Evolutionary conservation across 2,888 invertebrate genomes (phyloP), one percentile per base, ranked within the genome.

Genomic region (Scrobipalpa costella): DNA sequence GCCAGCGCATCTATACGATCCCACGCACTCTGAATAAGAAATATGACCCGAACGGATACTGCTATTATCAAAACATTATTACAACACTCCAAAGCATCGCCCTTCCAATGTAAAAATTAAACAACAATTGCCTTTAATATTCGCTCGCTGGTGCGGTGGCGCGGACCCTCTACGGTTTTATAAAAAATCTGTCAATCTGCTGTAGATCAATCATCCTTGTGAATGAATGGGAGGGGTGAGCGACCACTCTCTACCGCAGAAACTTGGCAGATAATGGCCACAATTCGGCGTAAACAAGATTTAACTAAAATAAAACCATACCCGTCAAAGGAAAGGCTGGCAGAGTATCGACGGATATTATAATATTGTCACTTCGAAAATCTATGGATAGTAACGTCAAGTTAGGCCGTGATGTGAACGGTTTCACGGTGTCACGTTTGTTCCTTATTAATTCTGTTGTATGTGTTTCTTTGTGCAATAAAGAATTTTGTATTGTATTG

Each of bases 91-190:
- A 88, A 85, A 80, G 81, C 84, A 80, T 81, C 85, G 80, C 89
- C 90, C 90, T 83, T 83, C 84, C 71, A 85, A 85, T 84, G 84
- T 90, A 88, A 90, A 90, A 91, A 90, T 91, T 90, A 90, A 90
- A 90, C 90, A 90, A 91, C 91, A 91, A 91, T 91, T 90, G 91
- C 90, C 90, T 90, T 90, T 90, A 90, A 90, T 90, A 90, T 86
- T 88, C 87, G 84, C 84, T 86, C 76, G 81, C 83, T 79, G 83
- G 84, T 85, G 78, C 81, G 78, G 76, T 79, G 83, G 84, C 85
- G 78, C 81, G 78, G 76, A 84, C 84, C 86, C 84, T 81, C 78
- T 78, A 77, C 83, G 85, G 87, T 86, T 87, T 85, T 83, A 79
- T 80, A 82, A 88, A 90, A 90, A 90, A 90, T 79, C 91, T 90